Conservation (phyloP, 2,888 invertebrate species). For the Platyscelio sp. region DNA sequence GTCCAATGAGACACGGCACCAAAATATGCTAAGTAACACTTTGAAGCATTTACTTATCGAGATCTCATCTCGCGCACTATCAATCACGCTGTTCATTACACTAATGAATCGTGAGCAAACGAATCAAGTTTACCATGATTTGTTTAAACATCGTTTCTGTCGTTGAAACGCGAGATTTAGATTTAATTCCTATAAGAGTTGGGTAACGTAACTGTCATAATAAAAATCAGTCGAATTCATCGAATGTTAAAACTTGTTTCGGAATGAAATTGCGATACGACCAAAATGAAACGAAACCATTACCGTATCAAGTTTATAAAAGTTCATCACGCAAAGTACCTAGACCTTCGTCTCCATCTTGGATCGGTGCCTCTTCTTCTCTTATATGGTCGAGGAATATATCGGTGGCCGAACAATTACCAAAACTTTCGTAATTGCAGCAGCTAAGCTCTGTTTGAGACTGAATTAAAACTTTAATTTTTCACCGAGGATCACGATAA, state of each 20-base stretch:
- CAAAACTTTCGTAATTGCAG: constrained; percentile 81
- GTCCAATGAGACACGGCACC: too few relatives aligned
- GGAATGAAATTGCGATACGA: constrained; percentile 24
- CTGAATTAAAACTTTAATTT: constrained; percentile 83
- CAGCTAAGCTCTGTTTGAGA: constrained; percentile 78
- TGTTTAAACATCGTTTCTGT: too few relatives aligned
- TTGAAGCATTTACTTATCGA: constrained; percentile 28
- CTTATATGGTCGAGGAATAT: constrained; percentile 62
- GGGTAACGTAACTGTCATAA: too few relatives aligned
- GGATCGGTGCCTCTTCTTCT: constrained; percentile 63
- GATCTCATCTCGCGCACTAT: constrained; percentile 13
- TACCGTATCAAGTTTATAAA: constrained; percentile 74
- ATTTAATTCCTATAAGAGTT: too few relatives aligned
- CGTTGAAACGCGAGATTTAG: too few relatives aligned
- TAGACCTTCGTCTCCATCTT: constrained; percentile 50
- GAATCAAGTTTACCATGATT: too few relatives aligned
- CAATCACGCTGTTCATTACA: too few relatives aligned
- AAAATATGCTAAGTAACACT: too few relatives aligned
- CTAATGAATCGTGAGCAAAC: too few relatives aligned
- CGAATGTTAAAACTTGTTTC: constrained; percentile 13
- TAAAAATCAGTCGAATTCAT: constrained; percentile 32
- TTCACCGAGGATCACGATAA: constrained; percentile 76
- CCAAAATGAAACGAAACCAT: constrained; percentile 69
- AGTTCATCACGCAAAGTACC: constrained; percentile 77
- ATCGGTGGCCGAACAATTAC: constrained; percentile 77